Conservation (phyloP, 2,113 vertebrate species). For the Rhinoderma darwinii region DNA sequence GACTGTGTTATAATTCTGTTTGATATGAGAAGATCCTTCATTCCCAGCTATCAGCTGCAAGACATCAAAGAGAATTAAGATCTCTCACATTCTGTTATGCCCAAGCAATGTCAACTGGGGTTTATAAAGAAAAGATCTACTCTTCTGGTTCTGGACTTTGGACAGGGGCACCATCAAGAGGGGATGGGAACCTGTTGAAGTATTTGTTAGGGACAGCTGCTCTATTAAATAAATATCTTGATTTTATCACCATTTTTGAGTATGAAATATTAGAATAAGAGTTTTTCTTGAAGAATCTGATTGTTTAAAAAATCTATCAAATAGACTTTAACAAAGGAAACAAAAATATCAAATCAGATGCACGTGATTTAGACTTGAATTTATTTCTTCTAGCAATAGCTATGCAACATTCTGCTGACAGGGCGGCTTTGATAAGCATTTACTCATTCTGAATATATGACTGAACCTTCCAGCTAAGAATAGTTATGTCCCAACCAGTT, state of each 20-base stretch:
- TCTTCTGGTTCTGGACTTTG: background rate
- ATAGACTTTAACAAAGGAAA: background rate
- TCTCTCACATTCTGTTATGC: slow-evolving; percentile 53
- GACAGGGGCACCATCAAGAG: slow-evolving; percentile 20
- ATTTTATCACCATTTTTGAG: slow-evolving; percentile 4
- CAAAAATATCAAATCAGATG: background rate
- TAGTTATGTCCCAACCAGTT: no score
- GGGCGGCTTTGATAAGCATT: no score
- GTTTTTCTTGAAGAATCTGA: background rate
- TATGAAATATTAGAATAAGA: background rate
- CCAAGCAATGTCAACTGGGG: slow-evolving; percentile 55
- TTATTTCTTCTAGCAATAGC: background rate
- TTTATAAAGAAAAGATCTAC: slow-evolving; percentile 29
- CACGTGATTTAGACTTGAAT: no score
- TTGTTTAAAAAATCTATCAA: background rate
- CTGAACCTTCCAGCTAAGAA: no score
- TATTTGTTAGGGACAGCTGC: background rate
- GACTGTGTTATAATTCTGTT: slow-evolving; percentile 57
- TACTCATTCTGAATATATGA: no score
- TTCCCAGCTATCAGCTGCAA: slow-evolving; percentile 52
- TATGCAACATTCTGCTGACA: no score
- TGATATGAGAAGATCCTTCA: slow-evolving; percentile 54
- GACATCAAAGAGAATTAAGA: slow-evolving; percentile 59
- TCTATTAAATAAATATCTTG: slow-evolving; percentile 7
- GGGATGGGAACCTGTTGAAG: background rate